Evolutionary conservation across 2,888 invertebrate species (phyloP).

Genomic region (Ethmia dodecea): DNA sequence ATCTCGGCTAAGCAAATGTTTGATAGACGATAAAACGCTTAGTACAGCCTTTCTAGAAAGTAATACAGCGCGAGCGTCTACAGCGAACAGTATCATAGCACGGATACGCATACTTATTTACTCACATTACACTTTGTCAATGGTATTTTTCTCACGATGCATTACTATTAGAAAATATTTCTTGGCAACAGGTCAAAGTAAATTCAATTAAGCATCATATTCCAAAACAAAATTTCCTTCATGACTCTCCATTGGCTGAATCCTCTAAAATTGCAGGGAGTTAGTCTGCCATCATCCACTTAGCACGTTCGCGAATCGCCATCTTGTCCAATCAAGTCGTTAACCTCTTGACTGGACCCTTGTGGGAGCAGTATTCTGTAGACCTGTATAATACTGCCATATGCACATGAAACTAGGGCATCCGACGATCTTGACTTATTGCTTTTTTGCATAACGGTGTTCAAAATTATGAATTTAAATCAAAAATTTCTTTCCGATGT

Average conservation of each 20-base stretch:
- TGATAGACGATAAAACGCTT: constrained; percentile 51
- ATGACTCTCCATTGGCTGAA: constrained; percentile 13
- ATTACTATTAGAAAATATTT: constrained; percentile 7
- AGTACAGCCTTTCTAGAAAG: constrained; percentile 39
- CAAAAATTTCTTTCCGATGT: too few species aligned
- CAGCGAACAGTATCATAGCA: constrained; percentile 31
- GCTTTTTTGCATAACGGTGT: too few species aligned
- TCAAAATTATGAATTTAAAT: too few species aligned
- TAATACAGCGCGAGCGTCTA: too few species aligned
- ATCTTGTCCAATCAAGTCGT: constrained; percentile 68
- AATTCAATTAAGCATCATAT: constrained; percentile 12
- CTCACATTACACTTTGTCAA: constrained; percentile 25
- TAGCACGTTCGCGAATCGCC: constrained; percentile 64
- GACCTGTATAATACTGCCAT: constrained; percentile 5
- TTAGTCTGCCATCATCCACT: constrained; percentile 64
- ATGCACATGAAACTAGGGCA: constrained; percentile 14
- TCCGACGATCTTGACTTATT: constrained; percentile 15
- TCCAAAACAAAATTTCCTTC: constrained; percentile 5
- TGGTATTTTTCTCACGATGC: constrained; percentile 34
- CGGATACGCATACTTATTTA: constrained; percentile 45
- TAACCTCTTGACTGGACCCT: constrained; percentile 51
- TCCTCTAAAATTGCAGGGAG: constrained; percentile 34
- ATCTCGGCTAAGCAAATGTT: constrained; percentile 64
- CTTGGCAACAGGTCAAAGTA: constrained; percentile 11
- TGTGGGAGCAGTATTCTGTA: constrained; percentile 16